Evolutionary conservation across 1,140 invertebrate genomes (phyloP).

Genomic region (Onthophagus taurus): DNA sequence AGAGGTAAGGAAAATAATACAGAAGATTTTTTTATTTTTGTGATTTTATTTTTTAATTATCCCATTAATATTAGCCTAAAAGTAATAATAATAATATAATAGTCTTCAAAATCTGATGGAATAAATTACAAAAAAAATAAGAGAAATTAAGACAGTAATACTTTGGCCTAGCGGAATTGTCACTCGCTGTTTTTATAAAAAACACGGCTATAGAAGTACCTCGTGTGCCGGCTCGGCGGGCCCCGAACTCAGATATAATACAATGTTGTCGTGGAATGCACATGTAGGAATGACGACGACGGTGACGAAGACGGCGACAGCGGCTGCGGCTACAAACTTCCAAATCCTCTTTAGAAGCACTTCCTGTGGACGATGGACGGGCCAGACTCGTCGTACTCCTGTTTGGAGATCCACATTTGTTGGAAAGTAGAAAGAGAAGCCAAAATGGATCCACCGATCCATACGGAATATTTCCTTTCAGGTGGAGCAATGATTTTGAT

Average conservation of each 20-base stretch:
- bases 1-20: too few species aligned
- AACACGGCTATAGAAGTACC: slow-evolving; percentile 30
- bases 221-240: slow-evolving; percentile 12
- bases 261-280: slow-evolving; percentile 20
- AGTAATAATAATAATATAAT: slow-evolving; percentile 26
- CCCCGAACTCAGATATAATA: slow-evolving; percentile 20
- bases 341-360: slow-evolving; percentile 93
- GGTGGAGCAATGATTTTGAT: slow-evolving; percentile 92
- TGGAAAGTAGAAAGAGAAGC: slow-evolving; percentile 77
- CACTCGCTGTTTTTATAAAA: slow-evolving; percentile 22
- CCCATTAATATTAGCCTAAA: slow-evolving; percentile 34
- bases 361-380: slow-evolving; percentile 88
- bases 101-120: slow-evolving; percentile 30
- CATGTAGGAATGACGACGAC: slow-evolving; percentile 9
- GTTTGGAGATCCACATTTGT: slow-evolving; percentile 85
- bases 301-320: slow-evolving; percentile 13
- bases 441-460: slow-evolving; percentile 81
- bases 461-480: slow-evolving; percentile 87
- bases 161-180: slow-evolving; percentile 36
- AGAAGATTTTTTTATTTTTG: too few species aligned
- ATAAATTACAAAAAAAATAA: slow-evolving; percentile 30
- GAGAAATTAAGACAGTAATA: slow-evolving; percentile 26
- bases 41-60: slow-evolving; percentile 24
- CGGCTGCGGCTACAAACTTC: too few species aligned
- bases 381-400: slow-evolving; percentile 89